Evolutionary conservation across 2,888 invertebrate genomes (phyloP).

Genomic region (Phoronis australis): DNA sequence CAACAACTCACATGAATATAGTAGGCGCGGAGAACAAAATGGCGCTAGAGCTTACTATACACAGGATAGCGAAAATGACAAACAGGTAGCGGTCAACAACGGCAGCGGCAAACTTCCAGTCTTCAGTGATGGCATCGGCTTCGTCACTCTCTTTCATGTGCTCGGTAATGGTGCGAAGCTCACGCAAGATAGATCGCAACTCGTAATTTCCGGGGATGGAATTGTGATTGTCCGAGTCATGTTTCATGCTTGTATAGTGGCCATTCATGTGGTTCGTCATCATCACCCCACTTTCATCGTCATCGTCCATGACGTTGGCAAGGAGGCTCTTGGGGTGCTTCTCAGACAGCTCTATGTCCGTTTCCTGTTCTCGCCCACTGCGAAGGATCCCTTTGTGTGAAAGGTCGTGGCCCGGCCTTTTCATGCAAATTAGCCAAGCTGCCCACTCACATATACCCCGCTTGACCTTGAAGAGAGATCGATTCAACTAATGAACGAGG

Average conservation of each 20-base stretch:
- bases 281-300: no score
- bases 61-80: no score
- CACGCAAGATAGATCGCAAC: not conserved
- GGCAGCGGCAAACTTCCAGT: not conserved
- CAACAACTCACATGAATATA: no score
- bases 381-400: not conserved
- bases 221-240: not conserved
- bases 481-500: no score
- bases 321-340: not conserved
- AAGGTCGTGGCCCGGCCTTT: conserved; percentile 82
- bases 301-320: not conserved
- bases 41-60: no score
- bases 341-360: not conserved
- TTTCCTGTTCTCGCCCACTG: not conserved
- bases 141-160: not conserved
- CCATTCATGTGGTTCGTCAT: not conserved
- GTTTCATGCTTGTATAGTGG: not conserved
- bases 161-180: not conserved
- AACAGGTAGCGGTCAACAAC: not conserved
- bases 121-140: not conserved
- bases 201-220: not conserved
- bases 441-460: conserved; percentile 94
- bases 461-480: conserved; percentile 77
- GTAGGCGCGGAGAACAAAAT: no score
- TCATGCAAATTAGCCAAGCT: conserved; percentile 94